A percentile compares a stretch with the other conserved stretches of the same genome.
Evolutionary conservation across 2,797 vertebrate species (phyloP).

Genomic region (Petrocephalus sullivani): DNA sequence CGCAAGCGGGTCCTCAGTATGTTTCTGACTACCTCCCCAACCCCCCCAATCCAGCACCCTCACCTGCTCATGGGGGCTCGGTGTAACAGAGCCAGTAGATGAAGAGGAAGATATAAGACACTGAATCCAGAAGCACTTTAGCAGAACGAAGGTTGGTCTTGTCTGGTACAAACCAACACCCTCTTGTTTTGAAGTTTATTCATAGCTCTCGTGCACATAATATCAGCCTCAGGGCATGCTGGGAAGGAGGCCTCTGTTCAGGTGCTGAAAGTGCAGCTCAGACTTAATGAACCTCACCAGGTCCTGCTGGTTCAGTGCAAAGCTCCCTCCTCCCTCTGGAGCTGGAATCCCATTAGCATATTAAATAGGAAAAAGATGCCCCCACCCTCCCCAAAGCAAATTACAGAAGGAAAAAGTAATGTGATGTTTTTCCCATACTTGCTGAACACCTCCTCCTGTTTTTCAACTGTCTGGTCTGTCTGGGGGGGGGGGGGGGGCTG

Average conservation of each 20-base stretch:
- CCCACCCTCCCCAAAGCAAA: background rate
- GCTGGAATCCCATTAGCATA: background rate
- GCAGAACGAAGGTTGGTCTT: background rate
- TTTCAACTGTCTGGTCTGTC: background rate
- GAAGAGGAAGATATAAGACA: constrained; percentile 2
- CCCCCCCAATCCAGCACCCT: background rate
- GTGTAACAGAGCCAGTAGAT: constrained; percentile 18
- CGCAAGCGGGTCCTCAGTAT: no score
- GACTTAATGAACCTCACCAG: background rate
- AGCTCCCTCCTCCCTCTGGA: background rate
- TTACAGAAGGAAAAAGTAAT: background rate
- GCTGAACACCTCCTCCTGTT: background rate
- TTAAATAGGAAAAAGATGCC: background rate
- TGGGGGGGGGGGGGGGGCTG: background rate
- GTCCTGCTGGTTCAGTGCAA: background rate
- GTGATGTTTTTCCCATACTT: background rate
- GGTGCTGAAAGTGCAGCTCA: background rate
- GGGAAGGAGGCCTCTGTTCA: background rate
- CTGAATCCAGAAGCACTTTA: constrained; percentile 3
- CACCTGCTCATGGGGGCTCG: background rate
- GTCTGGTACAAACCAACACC: constrained; percentile 20
- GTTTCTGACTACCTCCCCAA: background rate
- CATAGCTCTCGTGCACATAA: background rate
- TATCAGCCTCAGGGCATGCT: constrained; percentile 10
- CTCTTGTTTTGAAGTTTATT: constrained; percentile 10